Conservation (phyloP, 1,140 invertebrate genomes). For the Chrysopa pallens region DNA sequence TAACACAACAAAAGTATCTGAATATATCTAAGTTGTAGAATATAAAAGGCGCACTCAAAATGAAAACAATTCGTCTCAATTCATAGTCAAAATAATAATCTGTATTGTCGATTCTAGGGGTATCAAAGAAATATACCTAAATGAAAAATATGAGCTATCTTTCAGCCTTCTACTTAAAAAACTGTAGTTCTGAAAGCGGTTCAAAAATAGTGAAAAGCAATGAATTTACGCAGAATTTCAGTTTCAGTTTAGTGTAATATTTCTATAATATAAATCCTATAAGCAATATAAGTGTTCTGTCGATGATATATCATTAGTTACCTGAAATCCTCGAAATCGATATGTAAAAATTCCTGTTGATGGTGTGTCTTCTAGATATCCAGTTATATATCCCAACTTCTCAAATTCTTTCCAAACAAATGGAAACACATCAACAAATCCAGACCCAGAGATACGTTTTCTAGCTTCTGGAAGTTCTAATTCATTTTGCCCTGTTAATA, state of each 20-base stretch:
- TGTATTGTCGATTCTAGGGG: too few species aligned
- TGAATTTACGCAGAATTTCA: background rate
- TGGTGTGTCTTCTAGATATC: constrained; percentile 75
- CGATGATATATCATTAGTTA: constrained; percentile 8
- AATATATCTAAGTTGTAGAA: too few species aligned
- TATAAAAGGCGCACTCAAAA: too few species aligned
- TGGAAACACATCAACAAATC: constrained; percentile 60
- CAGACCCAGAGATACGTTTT: constrained; percentile 42
- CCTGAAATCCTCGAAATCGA: constrained; percentile 71
- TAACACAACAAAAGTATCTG: too few species aligned
- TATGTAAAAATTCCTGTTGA: constrained; percentile 79
- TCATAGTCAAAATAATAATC: too few species aligned
- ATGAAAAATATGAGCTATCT: too few species aligned
- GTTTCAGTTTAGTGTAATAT: background rate
- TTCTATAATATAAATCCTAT: too few species aligned
- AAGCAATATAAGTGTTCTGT: background rate
- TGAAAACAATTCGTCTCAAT: too few species aligned
- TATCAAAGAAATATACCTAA: too few species aligned
- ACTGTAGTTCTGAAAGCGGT: too few species aligned
- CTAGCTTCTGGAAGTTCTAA: constrained; percentile 72
- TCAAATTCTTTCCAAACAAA: constrained; percentile 66
- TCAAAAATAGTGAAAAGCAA: too few species aligned
- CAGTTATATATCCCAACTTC: constrained; percentile 48
- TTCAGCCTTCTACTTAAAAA: too few species aligned
- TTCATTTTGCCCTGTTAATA: constrained; percentile 78